Percentiles rank a stretch among this genome's conserved stretches.
Evolutionary conservation across 2,113 vertebrate genomes (phyloP).

Genomic region (Tachuris rubrigastra): DNA sequence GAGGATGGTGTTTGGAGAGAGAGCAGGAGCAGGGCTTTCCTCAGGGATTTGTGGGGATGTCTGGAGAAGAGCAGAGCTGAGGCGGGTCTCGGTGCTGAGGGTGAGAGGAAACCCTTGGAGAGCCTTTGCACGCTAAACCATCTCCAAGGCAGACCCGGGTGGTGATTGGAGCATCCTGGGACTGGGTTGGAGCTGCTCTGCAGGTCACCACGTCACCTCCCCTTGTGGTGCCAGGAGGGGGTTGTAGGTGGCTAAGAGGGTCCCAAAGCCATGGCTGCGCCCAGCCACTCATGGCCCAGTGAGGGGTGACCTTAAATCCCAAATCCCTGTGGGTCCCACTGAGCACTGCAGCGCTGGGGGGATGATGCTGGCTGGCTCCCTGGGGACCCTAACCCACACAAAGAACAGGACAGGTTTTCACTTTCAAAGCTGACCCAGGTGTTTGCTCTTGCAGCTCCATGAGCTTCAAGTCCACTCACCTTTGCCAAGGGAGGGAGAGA

Average conservation of each 20-base stretch:
- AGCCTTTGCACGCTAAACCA: background rate
- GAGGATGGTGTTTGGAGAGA: background rate
- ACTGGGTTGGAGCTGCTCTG: background rate
- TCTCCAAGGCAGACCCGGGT: background rate
- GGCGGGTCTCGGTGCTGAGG: background rate
- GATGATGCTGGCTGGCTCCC: background rate
- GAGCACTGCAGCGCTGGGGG: background rate
- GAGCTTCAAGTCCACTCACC: background rate
- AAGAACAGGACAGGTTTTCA: background rate
- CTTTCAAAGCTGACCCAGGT: background rate
- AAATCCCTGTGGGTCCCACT: background rate
- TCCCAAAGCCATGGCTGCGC: fast-evolving
- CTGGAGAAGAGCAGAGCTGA: background rate
- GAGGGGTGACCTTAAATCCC: background rate
- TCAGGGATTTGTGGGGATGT: background rate
- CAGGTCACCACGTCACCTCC: fast-evolving
- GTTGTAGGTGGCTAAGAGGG: fast-evolving
- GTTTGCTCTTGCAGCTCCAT: background rate
- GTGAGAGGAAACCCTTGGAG: background rate
- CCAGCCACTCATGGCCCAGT: fast-evolving
- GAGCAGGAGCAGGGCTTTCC: background rate
- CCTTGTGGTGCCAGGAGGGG: fast-evolving
- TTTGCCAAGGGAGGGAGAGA: background rate
- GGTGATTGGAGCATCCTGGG: background rate
- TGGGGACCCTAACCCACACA: fast-evolving